Evolutionary conservation across 2,113 vertebrate species (phyloP).

Genomic region (Eudyptes chrysolophus): DNA sequence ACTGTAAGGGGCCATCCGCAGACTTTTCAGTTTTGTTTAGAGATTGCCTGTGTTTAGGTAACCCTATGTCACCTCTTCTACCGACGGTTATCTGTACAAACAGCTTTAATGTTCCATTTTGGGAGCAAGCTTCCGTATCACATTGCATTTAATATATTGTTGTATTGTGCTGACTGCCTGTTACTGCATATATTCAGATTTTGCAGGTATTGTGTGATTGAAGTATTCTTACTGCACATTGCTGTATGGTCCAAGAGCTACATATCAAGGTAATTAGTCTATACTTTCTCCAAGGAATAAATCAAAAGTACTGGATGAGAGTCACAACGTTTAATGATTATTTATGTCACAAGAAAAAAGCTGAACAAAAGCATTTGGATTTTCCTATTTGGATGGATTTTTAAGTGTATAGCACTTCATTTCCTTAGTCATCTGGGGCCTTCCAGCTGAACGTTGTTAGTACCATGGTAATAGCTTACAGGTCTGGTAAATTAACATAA

Average conservation of each 20-base stretch:
- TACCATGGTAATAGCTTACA: neutral
- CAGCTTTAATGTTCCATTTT: neutral
- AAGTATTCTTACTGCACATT: neutral
- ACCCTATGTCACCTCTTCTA: neutral
- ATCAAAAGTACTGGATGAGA: neutral
- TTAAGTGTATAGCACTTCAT: neutral
- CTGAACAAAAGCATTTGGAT: neutral
- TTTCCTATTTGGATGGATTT: neutral
- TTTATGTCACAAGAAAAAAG: neutral
- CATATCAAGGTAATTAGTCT: neutral
- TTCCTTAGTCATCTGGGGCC: neutral
- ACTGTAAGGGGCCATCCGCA: neutral
- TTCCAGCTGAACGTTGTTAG: neutral
- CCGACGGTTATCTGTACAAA: neutral
- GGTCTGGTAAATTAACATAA: neutral
- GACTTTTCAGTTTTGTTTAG: neutral
- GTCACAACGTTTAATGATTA: neutral
- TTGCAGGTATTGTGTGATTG: neutral
- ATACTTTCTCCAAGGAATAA: neutral
- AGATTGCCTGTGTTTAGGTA: neutral
- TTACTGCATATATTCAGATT: neutral
- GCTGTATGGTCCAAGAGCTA: rapidly evolving
- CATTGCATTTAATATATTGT: neutral
- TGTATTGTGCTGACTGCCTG: neutral
- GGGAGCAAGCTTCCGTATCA: neutral